Conservation (phyloP, 2,888 invertebrate species). For the Formica aserva region DNA sequence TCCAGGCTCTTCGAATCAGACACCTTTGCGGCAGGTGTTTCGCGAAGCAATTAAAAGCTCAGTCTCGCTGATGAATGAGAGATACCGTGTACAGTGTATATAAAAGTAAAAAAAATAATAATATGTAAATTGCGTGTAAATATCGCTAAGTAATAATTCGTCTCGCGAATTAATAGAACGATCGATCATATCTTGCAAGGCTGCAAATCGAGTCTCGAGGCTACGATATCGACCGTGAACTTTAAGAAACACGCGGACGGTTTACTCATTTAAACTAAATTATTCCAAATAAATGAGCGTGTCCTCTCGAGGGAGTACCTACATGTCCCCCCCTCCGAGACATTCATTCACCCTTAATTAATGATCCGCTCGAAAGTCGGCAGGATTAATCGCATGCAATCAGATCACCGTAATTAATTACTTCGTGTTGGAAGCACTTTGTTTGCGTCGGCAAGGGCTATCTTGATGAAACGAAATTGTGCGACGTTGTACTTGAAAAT, state of each 20-base stretch:
- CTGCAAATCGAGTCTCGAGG: slow-evolving; percentile 44
- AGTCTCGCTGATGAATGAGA: neutral
- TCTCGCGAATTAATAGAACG: slow-evolving; percentile 41
- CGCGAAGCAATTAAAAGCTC: slow-evolving; percentile 39
- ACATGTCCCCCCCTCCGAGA: slow-evolving; percentile 67
- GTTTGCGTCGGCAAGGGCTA: slow-evolving; percentile 67
- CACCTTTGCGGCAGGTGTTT: slow-evolving; percentile 14
- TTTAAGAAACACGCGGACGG: slow-evolving; percentile 25
- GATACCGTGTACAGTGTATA: neutral
- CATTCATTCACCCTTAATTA: slow-evolving; percentile 76
- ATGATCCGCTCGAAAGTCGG: slow-evolving; percentile 74
- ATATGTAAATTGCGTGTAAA: slow-evolving; percentile 48
- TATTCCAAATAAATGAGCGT: slow-evolving; percentile 76
- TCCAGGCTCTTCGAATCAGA: neutral
- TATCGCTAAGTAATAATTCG: slow-evolving; percentile 51
- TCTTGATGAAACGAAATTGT: slow-evolving; percentile 64
- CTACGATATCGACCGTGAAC: slow-evolving; percentile 43
- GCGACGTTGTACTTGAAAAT: slow-evolving; percentile 58
- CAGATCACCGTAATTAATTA: slow-evolving; percentile 76
- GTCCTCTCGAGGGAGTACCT: slow-evolving; percentile 63
- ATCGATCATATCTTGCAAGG: slow-evolving; percentile 44
- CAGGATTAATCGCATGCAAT: slow-evolving; percentile 77
- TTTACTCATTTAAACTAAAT: slow-evolving; percentile 71
- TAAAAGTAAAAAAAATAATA: slow-evolving; percentile 22
- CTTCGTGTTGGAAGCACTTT: slow-evolving; percentile 72